Evolutionary conservation across 2,888 invertebrate species (phyloP).

Genomic region (Notodonta ziczac): DNA sequence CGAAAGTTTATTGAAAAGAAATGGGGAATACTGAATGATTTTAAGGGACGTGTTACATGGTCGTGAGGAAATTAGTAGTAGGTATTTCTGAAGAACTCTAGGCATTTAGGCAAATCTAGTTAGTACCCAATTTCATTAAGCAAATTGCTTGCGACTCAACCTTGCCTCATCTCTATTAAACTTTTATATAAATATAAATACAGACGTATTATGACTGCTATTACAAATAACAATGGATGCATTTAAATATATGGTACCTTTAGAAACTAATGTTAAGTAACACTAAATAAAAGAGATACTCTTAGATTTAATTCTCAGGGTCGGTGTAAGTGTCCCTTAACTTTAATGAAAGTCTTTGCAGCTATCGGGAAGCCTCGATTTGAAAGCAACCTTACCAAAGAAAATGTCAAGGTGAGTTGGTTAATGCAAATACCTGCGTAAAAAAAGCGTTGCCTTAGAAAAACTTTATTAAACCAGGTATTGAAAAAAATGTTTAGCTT

Average conservation of each 20-base stretch:
- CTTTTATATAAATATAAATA: too few relatives aligned
- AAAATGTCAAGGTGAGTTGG: conserved; percentile 30
- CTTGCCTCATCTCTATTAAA: too few relatives aligned
- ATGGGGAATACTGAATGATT: conserved; percentile 43
- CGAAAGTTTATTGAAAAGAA: conserved; percentile 77
- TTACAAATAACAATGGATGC: too few relatives aligned
- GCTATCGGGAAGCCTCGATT: conserved; percentile 16
- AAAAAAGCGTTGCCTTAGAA: background rate
- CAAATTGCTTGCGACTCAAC: too few relatives aligned
- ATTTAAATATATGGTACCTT: background rate
- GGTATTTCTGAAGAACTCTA: background rate
- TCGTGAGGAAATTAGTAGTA: background rate
- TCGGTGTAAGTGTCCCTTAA: conserved; percentile 20
- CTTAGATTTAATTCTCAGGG: background rate
- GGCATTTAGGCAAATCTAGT: too few relatives aligned
- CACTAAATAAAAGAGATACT: background rate
- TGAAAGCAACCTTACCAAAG: conserved; percentile 28
- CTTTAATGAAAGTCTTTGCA: conserved; percentile 17
- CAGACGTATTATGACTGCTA: too few relatives aligned
- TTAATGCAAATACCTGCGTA: conserved; percentile 27
- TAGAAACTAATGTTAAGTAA: background rate
- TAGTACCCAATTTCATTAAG: too few relatives aligned
- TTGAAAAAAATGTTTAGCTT: background rate
- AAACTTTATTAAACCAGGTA: background rate
- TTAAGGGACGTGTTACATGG: conserved; percentile 30